Conservation (phyloP, 2,888 invertebrate species). For the Caenorhabditis sinica region DNA sequence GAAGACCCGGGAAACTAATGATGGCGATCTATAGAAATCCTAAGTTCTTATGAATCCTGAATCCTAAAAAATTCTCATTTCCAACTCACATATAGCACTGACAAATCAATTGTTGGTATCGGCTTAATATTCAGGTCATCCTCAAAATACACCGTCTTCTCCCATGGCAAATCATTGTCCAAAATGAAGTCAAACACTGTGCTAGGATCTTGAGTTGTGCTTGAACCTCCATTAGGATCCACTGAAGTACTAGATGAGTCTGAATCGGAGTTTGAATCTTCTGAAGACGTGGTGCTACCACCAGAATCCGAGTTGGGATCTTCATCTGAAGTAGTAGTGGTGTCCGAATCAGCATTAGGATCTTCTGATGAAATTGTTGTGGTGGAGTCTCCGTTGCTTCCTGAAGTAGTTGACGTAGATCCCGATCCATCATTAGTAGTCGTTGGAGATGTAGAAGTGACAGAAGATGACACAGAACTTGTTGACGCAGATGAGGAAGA, state of each 20-base stretch:
- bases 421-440: not conserved
- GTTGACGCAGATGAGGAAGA: not conserved
- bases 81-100: not conserved
- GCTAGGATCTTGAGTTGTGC: not conserved
- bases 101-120: not conserved
- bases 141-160: conserved; percentile 11
- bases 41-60: no score
- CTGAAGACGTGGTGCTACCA: no score
- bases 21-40: not conserved
- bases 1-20: no score
- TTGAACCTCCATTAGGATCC: not conserved
- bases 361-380: not conserved
- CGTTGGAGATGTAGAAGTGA: not conserved
- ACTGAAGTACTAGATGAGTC: not conserved
- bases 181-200: conserved; percentile 40
- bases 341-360: not conserved
- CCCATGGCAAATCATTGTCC: conserved; percentile 18
- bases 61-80: not conserved
- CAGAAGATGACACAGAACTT: not conserved
- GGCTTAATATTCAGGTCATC: conserved; percentile 27
- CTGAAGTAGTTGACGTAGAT: not conserved
- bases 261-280: not conserved
- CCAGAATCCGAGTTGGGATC: not conserved
- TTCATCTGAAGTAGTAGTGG: conserved; percentile 2
- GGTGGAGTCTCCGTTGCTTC: not conserved